Percentiles rank a stretch among this genome's conserved stretches.
These are phyloP conservation scores for Cryptus armator DNA, from an alignment of 2,888 invertebrate species.

Conservation along the genomic window DNA sequence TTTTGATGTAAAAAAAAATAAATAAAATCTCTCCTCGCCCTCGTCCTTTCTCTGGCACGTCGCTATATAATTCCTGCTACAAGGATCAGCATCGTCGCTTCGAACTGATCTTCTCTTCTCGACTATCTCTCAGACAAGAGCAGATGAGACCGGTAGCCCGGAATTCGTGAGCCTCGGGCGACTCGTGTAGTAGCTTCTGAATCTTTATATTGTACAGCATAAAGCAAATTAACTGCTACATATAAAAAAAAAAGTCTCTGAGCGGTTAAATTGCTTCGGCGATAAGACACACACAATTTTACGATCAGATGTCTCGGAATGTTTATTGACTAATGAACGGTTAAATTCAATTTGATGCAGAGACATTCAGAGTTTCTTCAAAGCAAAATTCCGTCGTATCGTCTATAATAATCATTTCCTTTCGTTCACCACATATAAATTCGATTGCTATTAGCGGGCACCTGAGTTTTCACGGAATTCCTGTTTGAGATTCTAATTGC, in stretches of 20 bases:
- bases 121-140: constrained; percentile 1
- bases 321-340: constrained; percentile 16
- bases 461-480: constrained; percentile 30
- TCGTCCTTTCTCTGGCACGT: constrained; percentile 39
- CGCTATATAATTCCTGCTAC: constrained; percentile 41
- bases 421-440: constrained; percentile 1
- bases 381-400: background rate
- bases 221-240: background rate
- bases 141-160: constrained; percentile 10
- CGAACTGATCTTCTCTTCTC: constrained; percentile 6
- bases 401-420: background rate
- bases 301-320: constrained; percentile 37
- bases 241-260: constrained; percentile 9
- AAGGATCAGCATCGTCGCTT: constrained; percentile 36
- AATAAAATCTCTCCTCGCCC: constrained; percentile 37
- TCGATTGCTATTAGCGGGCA: background rate
- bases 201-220: constrained; percentile 43
- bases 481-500: constrained; percentile 52
- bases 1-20: constrained; percentile 73
- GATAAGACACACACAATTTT: constrained; percentile 15
- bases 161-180: background rate
- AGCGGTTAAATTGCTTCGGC: constrained; percentile 49
- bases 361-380: background rate
- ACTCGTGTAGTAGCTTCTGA: constrained; percentile 16
- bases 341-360: background rate